Percentiles rank a stretch among this genome's conserved stretches.
These are phyloP conservation scores for mouse (Mus musculus) DNA, from an alignment of 2,113 vertebrate species.

Conservation along the genomic window DNA sequence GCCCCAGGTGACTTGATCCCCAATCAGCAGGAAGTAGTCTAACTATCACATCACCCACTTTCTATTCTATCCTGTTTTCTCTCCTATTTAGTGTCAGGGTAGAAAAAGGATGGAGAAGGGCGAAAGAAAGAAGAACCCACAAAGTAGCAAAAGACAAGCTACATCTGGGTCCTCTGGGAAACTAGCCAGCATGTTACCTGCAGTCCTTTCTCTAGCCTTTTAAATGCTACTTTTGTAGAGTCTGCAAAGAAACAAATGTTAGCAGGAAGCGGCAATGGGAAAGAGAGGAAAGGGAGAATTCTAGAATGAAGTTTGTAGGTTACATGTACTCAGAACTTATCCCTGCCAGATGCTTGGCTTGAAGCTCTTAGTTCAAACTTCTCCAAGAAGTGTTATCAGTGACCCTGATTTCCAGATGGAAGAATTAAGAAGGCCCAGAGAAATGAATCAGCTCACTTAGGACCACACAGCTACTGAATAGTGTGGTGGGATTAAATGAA, in stretches of 20 bases:
- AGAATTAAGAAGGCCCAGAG: background rate
- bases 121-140: too few species aligned
- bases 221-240: background rate
- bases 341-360: background rate
- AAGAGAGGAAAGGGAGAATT: background rate
- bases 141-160: too few species aligned
- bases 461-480: background rate
- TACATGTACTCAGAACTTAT: background rate
- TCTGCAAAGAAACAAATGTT: background rate
- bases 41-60: too few species aligned
- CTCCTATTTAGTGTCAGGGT: too few species aligned
- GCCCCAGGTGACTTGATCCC: too few species aligned
- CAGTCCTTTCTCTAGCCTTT: background rate
- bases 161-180: background rate
- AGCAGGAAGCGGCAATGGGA: background rate
- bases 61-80: too few species aligned
- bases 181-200: too few species aligned
- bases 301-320: background rate
- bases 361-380: background rate
- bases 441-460: background rate
- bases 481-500: background rate
- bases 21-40: too few species aligned
- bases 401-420: background rate
- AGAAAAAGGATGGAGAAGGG: too few species aligned
- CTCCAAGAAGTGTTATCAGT: background rate